Conservation (phyloP, 2,113 vertebrate genomes). For the Bostrychus sinensis region DNA sequence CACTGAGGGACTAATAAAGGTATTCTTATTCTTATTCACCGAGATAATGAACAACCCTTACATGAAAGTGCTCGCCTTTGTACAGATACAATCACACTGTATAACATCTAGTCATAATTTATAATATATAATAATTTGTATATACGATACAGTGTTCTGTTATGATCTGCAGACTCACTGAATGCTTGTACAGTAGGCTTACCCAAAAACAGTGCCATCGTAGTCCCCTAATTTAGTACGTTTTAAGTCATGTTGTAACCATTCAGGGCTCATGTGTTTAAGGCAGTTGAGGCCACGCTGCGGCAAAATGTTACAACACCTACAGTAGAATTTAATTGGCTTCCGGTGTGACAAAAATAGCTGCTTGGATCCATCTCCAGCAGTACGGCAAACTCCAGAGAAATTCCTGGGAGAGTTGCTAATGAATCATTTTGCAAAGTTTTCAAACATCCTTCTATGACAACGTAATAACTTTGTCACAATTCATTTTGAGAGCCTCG, state of each 20-base stretch:
- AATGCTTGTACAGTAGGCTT: neutral
- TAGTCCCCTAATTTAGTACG: neutral
- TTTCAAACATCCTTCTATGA: constrained; percentile 37
- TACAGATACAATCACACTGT: too few relatives aligned
- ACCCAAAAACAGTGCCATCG: neutral
- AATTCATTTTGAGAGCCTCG: constrained; percentile 32
- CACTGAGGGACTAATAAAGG: too few relatives aligned
- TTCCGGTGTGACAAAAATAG: constrained; percentile 56
- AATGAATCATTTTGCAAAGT: constrained; percentile 60
- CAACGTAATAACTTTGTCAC: constrained; percentile 44
- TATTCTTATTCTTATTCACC: too few relatives aligned
- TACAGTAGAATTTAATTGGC: constrained; percentile 61
- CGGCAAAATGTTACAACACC: constrained; percentile 42
- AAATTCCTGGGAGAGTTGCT: constrained; percentile 50
- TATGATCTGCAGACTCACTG: neutral
- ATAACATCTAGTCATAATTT: too few relatives aligned
- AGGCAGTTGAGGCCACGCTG: constrained; percentile 1
- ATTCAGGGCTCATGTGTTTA: constrained; percentile 13
- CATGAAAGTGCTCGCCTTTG: too few relatives aligned
- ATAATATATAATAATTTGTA: too few relatives aligned
- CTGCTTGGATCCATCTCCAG: constrained; percentile 33
- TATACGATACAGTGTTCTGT: too few relatives aligned
- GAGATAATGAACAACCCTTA: too few relatives aligned
- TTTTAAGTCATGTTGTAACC: neutral
- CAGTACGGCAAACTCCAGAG: constrained; percentile 16